Evolutionary conservation across 23 tunicate species (phyloP).

Genomic region (Oikopleura dioica): DNA sequence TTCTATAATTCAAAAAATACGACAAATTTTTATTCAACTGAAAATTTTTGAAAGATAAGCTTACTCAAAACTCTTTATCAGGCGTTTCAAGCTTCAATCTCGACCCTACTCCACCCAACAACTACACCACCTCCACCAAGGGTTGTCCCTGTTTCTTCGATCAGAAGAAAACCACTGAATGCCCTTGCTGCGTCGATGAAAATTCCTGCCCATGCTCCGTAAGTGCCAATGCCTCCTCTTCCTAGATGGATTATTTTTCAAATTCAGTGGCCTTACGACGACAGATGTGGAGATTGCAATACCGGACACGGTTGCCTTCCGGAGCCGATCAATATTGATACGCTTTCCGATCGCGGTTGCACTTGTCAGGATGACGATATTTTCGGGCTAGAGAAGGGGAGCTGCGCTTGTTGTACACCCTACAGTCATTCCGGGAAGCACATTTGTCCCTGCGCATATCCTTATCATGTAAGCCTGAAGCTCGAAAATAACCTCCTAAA

Average conservation of each 20-base stretch:
- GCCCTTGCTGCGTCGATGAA: too few relatives aligned
- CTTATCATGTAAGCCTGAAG: too few relatives aligned
- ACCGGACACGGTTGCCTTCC: slow-evolving; percentile 11
- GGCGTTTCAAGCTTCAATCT: too few relatives aligned
- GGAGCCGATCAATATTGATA: background rate
- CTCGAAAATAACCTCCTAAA: too few relatives aligned
- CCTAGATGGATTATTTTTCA: too few relatives aligned
- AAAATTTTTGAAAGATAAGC: too few relatives aligned
- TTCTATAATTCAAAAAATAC: too few relatives aligned
- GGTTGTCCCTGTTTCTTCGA: background rate
- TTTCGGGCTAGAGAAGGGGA: background rate
- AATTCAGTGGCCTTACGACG: slow-evolving; percentile 11
- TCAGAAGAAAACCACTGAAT: too few relatives aligned
- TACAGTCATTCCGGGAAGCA: background rate
- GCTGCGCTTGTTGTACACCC: background rate
- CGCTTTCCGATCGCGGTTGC: background rate
- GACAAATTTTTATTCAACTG: too few relatives aligned
- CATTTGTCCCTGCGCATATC: slow-evolving; percentile 5
- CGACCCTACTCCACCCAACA: background rate
- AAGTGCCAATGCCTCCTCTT: too few relatives aligned
- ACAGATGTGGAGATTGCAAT: slow-evolving; percentile 4
- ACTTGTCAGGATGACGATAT: background rate
- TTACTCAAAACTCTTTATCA: too few relatives aligned
- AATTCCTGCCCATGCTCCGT: too few relatives aligned
- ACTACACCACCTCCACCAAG: background rate